Percentiles rank a stretch among this genome's conserved stretches.
Conservation (phyloP, 1,140 invertebrate species). For the Aphaenogaster ashmeadi region DNA sequence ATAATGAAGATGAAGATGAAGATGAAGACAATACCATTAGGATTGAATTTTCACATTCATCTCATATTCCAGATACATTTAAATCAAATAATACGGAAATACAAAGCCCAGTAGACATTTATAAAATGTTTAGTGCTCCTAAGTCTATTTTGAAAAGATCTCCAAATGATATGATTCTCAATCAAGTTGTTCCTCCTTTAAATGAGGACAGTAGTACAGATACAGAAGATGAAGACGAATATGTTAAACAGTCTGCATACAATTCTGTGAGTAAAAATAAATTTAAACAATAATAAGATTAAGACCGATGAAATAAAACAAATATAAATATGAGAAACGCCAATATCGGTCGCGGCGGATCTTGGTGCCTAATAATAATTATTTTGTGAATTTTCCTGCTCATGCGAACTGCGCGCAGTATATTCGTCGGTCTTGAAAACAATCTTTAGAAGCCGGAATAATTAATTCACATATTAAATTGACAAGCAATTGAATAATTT, state of each 20-base stretch:
- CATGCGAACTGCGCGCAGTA: too few species aligned
- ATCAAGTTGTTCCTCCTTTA: constrained; percentile 24
- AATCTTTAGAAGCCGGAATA: too few species aligned
- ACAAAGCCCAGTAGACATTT: constrained; percentile 80
- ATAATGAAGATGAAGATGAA: constrained; percentile 50
- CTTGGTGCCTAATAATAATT: too few species aligned
- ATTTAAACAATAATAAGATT: too few species aligned
- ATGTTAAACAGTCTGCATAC: constrained; percentile 49
- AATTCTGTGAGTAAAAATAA: constrained; percentile 55
- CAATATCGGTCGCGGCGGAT: too few species aligned
- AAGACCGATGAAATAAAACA: too few species aligned
- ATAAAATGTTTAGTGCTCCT: constrained; percentile 74
- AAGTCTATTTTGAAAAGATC: constrained; percentile 83
- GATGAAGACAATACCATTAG: constrained; percentile 69
- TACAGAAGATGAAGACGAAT: constrained; percentile 52
- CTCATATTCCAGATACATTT: constrained; percentile 18
- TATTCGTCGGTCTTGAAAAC: too few species aligned
- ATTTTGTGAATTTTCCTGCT: too few species aligned
- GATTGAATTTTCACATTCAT: constrained; percentile 81
- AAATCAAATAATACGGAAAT: constrained; percentile 64
- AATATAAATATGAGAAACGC: too few species aligned
- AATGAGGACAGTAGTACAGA: constrained; percentile 64
- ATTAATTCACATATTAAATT: too few species aligned
- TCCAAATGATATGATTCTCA: constrained; percentile 59
- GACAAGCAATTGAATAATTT: too few species aligned